phyloP scores from a whole-genome alignment of 2,113 vertebrate genomes.

The Mellivora capensis region DNA sequence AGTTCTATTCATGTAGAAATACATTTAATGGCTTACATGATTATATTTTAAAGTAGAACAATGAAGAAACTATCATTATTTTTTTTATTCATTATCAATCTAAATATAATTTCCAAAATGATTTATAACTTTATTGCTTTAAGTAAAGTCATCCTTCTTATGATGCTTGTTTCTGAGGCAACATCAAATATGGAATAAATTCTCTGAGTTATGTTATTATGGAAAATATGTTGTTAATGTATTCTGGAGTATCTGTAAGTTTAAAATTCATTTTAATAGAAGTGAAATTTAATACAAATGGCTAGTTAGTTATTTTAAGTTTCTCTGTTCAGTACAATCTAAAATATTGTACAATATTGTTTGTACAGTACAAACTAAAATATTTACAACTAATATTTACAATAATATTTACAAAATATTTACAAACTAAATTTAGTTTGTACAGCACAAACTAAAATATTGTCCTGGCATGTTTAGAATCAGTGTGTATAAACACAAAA shows the following conservation, averaged over 20 bases:
- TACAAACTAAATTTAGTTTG: too few relatives aligned
- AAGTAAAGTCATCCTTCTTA: neutral
- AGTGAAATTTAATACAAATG: neutral
- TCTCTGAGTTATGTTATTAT: neutral
- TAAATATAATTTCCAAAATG: neutral
- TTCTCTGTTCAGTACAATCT: neutral
- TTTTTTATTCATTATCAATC: conserved; percentile 1
- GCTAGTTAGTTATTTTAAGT: neutral
- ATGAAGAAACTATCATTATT: neutral
- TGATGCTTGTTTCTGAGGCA: neutral
- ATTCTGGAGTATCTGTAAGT: neutral
- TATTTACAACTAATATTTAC: too few relatives aligned
- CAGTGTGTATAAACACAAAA: neutral
- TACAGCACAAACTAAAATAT: too few relatives aligned
- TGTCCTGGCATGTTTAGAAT: neutral
- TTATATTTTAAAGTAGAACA: neutral
- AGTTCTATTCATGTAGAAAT: neutral
- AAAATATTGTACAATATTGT: too few relatives aligned
- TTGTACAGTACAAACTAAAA: too few relatives aligned
- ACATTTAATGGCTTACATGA: neutral
- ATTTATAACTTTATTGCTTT: neutral
- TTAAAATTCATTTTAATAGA: conserved; percentile 5
- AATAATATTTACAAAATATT: too few relatives aligned
- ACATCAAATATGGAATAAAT: neutral
- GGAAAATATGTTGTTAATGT: neutral